Evolutionary conservation across 2,888 invertebrate genomes (phyloP).

Genomic region (Rotaria socialis): DNA sequence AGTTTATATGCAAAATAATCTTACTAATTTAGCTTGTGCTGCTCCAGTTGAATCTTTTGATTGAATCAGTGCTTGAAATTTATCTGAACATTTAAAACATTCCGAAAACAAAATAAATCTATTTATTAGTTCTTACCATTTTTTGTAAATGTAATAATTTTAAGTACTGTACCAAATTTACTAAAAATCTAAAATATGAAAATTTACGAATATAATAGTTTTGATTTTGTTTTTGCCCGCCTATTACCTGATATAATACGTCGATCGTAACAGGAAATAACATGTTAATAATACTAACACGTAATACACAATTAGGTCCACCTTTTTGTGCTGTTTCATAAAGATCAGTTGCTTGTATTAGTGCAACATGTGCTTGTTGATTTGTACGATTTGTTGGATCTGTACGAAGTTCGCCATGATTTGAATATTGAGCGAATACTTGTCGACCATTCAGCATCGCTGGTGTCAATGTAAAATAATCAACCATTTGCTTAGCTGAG

Average conservation of each 20-base stretch:
- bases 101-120: too few relatives aligned
- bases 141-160: constrained; percentile 99
- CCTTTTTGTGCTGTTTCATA: constrained; percentile 67
- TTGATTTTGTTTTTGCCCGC: background rate
- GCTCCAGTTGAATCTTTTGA: constrained; percentile 94
- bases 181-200: constrained; percentile 72
- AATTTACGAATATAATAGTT: background rate
- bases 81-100: constrained; percentile 60
- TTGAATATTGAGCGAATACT: constrained; percentile 96
- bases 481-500: constrained; percentile 88
- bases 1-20: background rate
- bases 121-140: constrained; percentile 64
- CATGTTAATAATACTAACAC: constrained; percentile 97
- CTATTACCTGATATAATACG: constrained; percentile 73
- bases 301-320: constrained; percentile 70
- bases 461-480: constrained; percentile 84
- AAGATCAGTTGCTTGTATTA: constrained; percentile 53
- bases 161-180: constrained; percentile 93
- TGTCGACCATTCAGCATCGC: constrained; percentile 88
- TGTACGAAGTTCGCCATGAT: constrained; percentile 89
- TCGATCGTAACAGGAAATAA: constrained; percentile 95
- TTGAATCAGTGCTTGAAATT: constrained; percentile 97
- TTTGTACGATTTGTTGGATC: constrained; percentile 64
- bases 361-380: constrained; percentile 54
- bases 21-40: constrained; percentile 85